A percentile compares a stretch with the other conserved stretches of the same genome.
Conservation (phyloP, 2,797 vertebrate species). For the Remorina albescens region DNA sequence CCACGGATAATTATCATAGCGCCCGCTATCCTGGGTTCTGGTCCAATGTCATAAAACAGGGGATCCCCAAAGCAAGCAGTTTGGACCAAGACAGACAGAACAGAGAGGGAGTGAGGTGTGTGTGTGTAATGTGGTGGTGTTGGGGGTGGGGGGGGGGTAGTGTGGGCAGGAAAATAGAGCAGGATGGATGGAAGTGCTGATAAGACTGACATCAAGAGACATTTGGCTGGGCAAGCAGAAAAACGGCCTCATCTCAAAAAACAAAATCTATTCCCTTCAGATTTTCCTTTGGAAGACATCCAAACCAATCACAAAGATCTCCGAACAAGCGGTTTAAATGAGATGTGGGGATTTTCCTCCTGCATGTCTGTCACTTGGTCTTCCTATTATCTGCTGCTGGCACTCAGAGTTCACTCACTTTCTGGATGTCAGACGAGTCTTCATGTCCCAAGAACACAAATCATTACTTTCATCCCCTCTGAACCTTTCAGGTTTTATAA, state of each 20-base stretch:
- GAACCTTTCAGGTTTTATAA: background rate
- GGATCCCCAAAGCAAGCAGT: constrained; percentile 59
- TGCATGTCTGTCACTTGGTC: constrained; percentile 7
- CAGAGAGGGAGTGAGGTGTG: constrained; percentile 30
- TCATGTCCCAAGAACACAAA: background rate
- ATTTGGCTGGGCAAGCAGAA: constrained; percentile 75
- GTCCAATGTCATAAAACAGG: constrained; percentile 55
- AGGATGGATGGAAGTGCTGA: constrained; percentile 83
- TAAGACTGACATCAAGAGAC: constrained; percentile 77
- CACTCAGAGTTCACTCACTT: constrained; percentile 12
- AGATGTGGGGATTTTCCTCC: constrained; percentile 46
- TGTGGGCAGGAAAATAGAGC: constrained; percentile 75
- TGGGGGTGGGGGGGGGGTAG: constrained; percentile 48
- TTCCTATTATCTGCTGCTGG: constrained; percentile 49
- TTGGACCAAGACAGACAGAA: constrained; percentile 55
- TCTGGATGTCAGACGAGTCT: constrained; percentile 21
- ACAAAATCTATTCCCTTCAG: constrained; percentile 71
- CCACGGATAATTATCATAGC: too few species aligned
- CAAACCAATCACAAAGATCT: constrained; percentile 66
- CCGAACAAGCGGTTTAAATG: constrained; percentile 49
- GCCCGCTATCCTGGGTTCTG: too few species aligned
- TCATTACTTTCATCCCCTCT: background rate
- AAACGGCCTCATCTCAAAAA: constrained; percentile 57
- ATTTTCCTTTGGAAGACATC: constrained; percentile 72
- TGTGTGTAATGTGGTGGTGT: too few species aligned